Conservation (phyloP, 2,888 invertebrate genomes). For the Entomobrya multifasciata region DNA sequence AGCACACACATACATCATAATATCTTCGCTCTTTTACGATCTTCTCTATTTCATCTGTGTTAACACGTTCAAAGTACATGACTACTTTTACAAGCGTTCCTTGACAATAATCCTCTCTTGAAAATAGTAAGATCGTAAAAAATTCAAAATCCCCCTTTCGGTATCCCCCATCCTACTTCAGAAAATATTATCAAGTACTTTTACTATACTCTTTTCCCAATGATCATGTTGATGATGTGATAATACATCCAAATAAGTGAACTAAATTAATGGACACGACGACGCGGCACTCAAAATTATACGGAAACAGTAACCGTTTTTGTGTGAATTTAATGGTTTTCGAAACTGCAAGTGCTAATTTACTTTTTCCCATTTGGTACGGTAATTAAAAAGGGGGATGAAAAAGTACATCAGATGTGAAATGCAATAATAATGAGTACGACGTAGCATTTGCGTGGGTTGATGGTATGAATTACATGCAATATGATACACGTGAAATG, state of each 20-base stretch:
- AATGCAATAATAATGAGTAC: no score
- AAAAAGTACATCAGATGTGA: no score
- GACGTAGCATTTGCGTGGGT: no score
- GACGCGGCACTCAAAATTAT: background rate
- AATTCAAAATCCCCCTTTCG: slow-evolving; percentile 51
- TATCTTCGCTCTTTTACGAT: background rate
- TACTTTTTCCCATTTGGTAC: slow-evolving; percentile 9
- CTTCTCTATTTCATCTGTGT: background rate
- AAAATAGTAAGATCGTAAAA: slow-evolving; percentile 46
- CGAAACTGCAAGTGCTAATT: slow-evolving; percentile 55
- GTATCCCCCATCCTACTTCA: background rate
- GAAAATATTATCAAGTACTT: background rate
- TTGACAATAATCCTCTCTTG: slow-evolving; percentile 45
- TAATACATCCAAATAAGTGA: background rate
- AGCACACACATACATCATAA: background rate
- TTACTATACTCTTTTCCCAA: background rate
- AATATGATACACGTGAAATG: no score
- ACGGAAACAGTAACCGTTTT: background rate
- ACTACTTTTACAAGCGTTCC: slow-evolving; percentile 1
- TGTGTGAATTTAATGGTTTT: slow-evolving; percentile 30
- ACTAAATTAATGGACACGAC: slow-evolving; percentile 8
- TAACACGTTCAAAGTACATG: background rate
- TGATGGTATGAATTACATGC: no score
- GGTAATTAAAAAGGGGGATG: background rate
- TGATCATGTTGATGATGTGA: background rate